Evolutionary conservation across 2,113 vertebrate species (phyloP), one percentile per base, ranked within the genome.

Genomic region (Atractosteus spatula): DNA sequence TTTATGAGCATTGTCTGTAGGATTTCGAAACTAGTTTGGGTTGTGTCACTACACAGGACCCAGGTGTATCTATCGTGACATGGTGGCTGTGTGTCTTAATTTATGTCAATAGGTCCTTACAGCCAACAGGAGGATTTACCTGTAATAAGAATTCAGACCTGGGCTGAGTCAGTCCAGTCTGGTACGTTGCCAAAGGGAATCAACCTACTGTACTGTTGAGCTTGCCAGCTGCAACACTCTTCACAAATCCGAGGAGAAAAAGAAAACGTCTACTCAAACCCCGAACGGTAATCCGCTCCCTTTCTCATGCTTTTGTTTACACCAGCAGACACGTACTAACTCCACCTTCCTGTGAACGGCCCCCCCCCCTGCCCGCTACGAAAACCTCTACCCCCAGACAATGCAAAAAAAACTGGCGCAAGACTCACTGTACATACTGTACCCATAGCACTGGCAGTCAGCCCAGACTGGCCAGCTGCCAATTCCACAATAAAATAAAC

Each of bases 351-450:
- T 17, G 8, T n/a, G 3, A 13, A 43, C 14, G 11, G 14, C 6
- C 62, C 14, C n/a, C 70, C 47, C 29, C 56, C 61, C 59, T 45
- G 16, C 45, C 59, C 12, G n/a, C 67, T 41, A 77, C 73, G 63
- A 70, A 13, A 70, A 70, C 70, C 72, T 56, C 65, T 61, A 55
- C 73, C 64, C 72, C 71, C 71, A 79, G 71, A 79, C 75, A 76
- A 76, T 55, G 41, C 16, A 41, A 87, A 64, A 84, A 93, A 89
- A 91, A 85, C 93, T 96, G 96, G 96, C 96, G 91, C 88, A 14
- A 85, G 78, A 78, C 84, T 91, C 89, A 97, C 96, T 99, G 96
- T 99, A 98, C 96, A 94, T 97, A 99, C 97, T 98, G 97, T 98
- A 98, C 96, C 95, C 92, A 90, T 88, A 87, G 86, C 73, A 73